phyloP scores from a whole-genome alignment of 92 coral and sea anemone species.

The Montipora capitata region DNA sequence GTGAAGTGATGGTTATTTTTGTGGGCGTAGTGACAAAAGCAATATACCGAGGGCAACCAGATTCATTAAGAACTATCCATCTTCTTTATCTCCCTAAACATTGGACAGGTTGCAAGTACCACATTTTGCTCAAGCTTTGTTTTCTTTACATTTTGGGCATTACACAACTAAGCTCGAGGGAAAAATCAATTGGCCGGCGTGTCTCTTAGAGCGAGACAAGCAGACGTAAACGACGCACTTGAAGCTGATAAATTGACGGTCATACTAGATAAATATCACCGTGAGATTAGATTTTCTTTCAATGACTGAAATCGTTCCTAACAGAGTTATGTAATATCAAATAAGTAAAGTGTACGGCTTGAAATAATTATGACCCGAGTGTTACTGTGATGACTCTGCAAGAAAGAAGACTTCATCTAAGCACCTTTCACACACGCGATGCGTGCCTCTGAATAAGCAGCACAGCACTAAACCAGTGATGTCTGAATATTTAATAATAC shows the following conservation, averaged over 20 bases:
- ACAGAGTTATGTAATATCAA: neutral
- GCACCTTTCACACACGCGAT: neutral
- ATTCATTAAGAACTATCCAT: neutral
- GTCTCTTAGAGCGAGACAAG: too few species aligned
- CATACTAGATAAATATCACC: neutral
- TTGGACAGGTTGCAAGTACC: neutral
- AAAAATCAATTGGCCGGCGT: neutral
- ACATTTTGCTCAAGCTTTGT: neutral
- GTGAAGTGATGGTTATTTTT: too few species aligned
- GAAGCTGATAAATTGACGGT: neutral
- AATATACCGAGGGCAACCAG: neutral
- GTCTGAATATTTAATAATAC: too few species aligned
- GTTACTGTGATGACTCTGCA: neutral
- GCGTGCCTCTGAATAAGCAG: neutral
- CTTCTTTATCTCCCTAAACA: neutral
- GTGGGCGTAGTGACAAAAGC: too few species aligned
- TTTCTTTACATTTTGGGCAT: slow-evolving; percentile 1
- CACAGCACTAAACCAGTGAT: too few species aligned
- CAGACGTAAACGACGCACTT: slow-evolving; percentile 11
- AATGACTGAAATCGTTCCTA: neutral
- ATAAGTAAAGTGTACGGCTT: neutral
- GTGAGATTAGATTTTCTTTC: neutral
- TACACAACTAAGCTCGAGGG: neutral
- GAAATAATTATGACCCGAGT: neutral
- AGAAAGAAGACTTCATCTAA: neutral